phyloP scores from a whole-genome alignment of 2,797 vertebrate genomes.

The Coccyzus lansbergi region DNA sequence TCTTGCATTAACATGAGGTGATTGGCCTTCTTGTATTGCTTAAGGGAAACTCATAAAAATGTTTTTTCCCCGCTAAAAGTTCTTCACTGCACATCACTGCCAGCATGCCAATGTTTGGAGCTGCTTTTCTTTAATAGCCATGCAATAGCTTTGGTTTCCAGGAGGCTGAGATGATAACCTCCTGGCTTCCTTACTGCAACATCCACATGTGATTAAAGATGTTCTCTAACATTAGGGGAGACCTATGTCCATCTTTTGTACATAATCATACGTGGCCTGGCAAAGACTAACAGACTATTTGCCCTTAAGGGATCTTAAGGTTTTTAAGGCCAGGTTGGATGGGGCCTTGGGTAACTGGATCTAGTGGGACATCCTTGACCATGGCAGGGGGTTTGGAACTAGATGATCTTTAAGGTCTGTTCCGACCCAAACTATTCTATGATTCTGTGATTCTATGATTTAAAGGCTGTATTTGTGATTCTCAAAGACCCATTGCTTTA shows the following conservation, averaged over 20 bases:
- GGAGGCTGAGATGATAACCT: background rate
- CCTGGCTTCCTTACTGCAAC: background rate
- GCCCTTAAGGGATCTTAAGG: too few species aligned
- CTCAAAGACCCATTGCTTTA: background rate
- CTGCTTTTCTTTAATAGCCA: background rate
- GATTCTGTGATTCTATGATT: background rate
- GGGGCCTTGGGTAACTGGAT: too few species aligned
- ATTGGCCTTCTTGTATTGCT: background rate
- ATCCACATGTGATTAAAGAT: background rate
- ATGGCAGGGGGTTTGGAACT: too few species aligned
- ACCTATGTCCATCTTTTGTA: background rate
- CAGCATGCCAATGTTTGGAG: background rate
- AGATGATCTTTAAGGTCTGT: too few species aligned
- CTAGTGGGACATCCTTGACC: too few species aligned
- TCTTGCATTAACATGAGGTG: slow-evolving; percentile 30
- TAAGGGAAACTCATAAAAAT: background rate
- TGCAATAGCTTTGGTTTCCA: background rate
- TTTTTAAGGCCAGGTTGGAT: too few species aligned
- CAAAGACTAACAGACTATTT: background rate
- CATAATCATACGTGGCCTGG: background rate
- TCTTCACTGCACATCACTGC: background rate
- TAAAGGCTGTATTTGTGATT: background rate
- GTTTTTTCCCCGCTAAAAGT: background rate
- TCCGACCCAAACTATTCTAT: too few species aligned
- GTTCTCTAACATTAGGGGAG: background rate